These are phyloP conservation scores for Bellardia pandia DNA, from an alignment of 2,888 invertebrate genomes.

Conservation along the genomic window DNA sequence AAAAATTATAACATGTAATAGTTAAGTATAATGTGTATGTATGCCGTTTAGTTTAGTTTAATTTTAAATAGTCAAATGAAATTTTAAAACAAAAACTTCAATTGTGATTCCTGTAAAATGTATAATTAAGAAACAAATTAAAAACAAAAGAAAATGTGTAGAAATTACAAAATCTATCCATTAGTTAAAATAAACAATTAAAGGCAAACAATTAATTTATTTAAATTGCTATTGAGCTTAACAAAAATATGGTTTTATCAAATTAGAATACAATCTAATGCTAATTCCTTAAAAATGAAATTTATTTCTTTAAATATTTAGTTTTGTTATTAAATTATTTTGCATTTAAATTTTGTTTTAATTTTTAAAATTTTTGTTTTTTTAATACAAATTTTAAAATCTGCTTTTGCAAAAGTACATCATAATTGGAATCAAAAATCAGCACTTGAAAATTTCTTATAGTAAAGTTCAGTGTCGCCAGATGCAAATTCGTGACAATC, in stretches of 20 bases:
- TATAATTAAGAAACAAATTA: constrained; percentile 42
- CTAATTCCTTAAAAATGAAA: not conserved
- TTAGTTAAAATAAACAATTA: not conserved
- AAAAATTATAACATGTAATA: not conserved
- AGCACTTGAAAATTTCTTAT: constrained; percentile 80
- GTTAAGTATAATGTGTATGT: constrained; percentile 12
- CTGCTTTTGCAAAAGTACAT: constrained; percentile 58
- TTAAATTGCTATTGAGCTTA: constrained; percentile 42
- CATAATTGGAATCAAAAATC: constrained; percentile 73
- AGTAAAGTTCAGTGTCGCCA: too few species aligned
- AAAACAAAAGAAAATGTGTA: constrained; percentile 11
- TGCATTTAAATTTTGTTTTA: constrained; percentile 73
- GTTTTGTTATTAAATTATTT: constrained; percentile 64
- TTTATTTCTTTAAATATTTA: not conserved
- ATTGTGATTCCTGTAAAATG: constrained; percentile 68
- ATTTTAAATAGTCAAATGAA: constrained; percentile 51
- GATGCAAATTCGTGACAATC: not conserved
- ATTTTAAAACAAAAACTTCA: constrained; percentile 46
- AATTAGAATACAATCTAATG: constrained; percentile 2
- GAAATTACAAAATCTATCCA: constrained; percentile 11
- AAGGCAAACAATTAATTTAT: not conserved
- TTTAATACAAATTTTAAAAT: not conserved
- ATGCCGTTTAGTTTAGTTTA: constrained; percentile 60
- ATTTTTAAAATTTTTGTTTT: not conserved
- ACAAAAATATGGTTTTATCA: constrained; percentile 1